phyloP scores from a whole-genome alignment of 1,140 invertebrate species.

The Leptopilina clavipes region DNA sequence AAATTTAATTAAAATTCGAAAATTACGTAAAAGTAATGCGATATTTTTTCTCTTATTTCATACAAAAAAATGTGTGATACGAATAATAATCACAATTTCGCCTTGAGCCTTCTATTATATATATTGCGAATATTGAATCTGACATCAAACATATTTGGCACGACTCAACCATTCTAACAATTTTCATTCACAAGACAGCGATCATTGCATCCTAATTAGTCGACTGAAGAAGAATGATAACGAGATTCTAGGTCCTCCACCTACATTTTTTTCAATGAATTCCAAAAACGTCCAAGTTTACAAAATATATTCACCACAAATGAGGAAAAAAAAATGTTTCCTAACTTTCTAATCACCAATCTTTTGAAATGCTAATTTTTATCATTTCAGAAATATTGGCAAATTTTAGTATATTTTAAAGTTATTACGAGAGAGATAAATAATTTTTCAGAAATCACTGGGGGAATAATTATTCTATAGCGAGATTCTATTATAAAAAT shows the following conservation, averaged over 20 bases:
- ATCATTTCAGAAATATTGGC: too few species aligned
- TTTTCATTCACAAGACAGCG: constrained; percentile 39
- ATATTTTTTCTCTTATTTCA: neutral
- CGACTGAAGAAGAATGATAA: neutral
- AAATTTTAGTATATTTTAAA: too few species aligned
- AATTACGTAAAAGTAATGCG: neutral
- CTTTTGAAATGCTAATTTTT: too few species aligned
- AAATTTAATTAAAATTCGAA: too few species aligned
- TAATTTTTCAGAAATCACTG: too few species aligned
- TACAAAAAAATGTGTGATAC: neutral
- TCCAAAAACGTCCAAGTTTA: neutral
- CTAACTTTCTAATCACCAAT: too few species aligned
- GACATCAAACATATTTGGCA: constrained; percentile 37
- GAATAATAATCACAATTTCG: constrained; percentile 20
- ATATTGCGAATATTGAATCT: constrained; percentile 2
- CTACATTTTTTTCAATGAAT: neutral
- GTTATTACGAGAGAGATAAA: too few species aligned
- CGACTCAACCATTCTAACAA: constrained; percentile 40
- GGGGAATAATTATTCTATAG: too few species aligned
- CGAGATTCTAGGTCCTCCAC: neutral
- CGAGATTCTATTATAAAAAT: too few species aligned
- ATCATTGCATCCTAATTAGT: constrained; percentile 17
- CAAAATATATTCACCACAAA: neutral
- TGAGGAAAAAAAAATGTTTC: too few species aligned
- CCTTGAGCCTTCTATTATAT: constrained; percentile 4